Percentiles rank a stretch among this genome's conserved stretches.
Conservation (phyloP, 2,113 vertebrate genomes). For the Megaceryle maxima region DNA sequence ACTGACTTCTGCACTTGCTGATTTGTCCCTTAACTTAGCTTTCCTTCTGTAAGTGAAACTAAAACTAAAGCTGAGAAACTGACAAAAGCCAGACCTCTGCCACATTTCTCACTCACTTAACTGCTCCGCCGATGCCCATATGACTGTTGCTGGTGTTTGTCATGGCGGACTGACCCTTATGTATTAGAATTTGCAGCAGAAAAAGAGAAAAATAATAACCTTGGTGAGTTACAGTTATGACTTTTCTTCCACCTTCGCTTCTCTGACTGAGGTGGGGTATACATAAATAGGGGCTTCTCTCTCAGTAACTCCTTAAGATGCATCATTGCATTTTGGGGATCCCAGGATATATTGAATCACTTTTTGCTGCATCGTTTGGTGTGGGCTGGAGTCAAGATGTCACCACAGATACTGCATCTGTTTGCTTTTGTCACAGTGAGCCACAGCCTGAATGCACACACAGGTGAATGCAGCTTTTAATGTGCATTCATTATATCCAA, state of each 20-base stretch:
- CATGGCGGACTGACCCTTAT: neutral
- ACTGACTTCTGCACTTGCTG: neutral
- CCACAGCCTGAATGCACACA: constrained; percentile 18
- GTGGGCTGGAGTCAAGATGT: neutral
- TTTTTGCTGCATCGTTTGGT: neutral
- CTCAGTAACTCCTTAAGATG: fast-evolving
- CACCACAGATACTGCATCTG: constrained; percentile 25
- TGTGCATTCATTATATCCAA: constrained; percentile 60
- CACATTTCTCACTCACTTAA: neutral
- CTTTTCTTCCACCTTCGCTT: neutral
- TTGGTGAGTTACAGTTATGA: neutral
- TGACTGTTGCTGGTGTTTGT: neutral
- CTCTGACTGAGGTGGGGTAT: neutral
- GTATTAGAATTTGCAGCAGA: neutral
- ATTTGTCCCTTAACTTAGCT: neutral
- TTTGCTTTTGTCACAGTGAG: constrained; percentile 36
- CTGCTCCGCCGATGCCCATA: neutral
- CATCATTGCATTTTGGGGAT: fast-evolving
- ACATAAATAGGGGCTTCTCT: neutral
- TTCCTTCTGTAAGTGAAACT: neutral
- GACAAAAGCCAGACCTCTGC: neutral
- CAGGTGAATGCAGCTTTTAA: constrained; percentile 59
- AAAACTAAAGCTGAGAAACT: neutral
- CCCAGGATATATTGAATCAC: neutral
- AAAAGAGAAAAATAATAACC: neutral